Conservation (phyloP, 2,113 vertebrate genomes). For the Clupea harengus region DNA sequence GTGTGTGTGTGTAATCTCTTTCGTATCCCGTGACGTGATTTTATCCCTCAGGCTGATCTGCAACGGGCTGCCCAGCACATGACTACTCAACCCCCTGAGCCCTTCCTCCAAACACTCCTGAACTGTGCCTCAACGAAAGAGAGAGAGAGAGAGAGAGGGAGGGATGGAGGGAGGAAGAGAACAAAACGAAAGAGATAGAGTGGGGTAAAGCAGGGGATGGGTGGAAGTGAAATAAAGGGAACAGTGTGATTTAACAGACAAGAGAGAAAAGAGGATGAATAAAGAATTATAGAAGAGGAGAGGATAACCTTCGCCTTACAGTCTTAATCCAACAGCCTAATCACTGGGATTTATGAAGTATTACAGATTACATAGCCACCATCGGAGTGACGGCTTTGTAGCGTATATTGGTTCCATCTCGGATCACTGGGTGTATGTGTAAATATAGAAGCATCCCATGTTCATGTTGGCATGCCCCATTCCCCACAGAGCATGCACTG, state of each 20-base stretch:
- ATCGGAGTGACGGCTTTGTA: background rate
- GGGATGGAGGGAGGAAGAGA: background rate
- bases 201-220: background rate
- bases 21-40: constrained; percentile 22
- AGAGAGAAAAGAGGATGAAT: background rate
- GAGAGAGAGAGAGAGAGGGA: background rate
- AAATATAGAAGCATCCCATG: too few relatives aligned
- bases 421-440: background rate
- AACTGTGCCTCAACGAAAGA: background rate
- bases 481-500: too few relatives aligned
- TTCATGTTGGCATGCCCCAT: too few relatives aligned
- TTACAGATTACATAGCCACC: background rate
- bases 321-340: background rate
- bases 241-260: too few relatives aligned
- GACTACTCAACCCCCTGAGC: constrained; percentile 17
- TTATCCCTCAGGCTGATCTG: constrained; percentile 24
- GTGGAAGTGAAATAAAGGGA: background rate
- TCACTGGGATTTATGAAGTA: background rate
- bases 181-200: background rate
- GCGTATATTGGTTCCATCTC: background rate
- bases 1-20: constrained; percentile 29
- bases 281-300: background rate
- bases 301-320: background rate
- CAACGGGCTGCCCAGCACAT: constrained; percentile 31
- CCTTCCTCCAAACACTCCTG: background rate